phyloP scores from a whole-genome alignment of 2,113 vertebrate species.

The Triplophysa rosa region DNA sequence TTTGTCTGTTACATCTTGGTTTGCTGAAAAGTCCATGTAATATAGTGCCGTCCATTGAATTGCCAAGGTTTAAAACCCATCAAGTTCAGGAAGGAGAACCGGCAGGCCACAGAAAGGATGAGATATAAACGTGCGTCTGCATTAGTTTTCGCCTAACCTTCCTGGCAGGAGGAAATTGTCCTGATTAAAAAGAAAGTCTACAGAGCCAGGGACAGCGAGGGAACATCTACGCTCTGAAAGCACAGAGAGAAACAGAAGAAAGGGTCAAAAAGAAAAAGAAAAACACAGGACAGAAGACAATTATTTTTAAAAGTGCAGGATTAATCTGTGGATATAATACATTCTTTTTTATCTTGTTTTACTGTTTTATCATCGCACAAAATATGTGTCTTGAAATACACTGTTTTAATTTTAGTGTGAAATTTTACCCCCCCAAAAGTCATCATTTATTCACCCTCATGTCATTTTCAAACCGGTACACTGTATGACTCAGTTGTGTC shows the following conservation, averaged over 20 bases:
- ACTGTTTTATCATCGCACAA: no score
- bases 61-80: slow-evolving; percentile 21
- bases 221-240: neutral
- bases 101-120: neutral
- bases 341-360: no score
- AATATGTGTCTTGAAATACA: no score
- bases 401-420: no score
- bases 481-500: no score
- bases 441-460: no score
- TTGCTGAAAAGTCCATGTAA: neutral
- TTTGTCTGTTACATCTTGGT: neutral
- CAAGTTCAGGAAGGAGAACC: slow-evolving; percentile 21
- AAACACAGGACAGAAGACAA: neutral
- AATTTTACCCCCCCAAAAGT: no score
- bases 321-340: no score
- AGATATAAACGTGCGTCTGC: slow-evolving; percentile 37
- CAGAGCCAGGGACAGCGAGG: slow-evolving; percentile 27
- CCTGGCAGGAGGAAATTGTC: slow-evolving; percentile 43
- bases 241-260: slow-evolving; percentile 30
- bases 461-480: no score
- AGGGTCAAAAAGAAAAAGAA: neutral
- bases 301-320: neutral
- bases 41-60: neutral
- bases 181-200: slow-evolving; percentile 55
- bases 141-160: slow-evolving; percentile 36